Base-by-base conservation (phyloP, 2,888 invertebrate species). In the Hirtodrosophila alboralis region DNA sequence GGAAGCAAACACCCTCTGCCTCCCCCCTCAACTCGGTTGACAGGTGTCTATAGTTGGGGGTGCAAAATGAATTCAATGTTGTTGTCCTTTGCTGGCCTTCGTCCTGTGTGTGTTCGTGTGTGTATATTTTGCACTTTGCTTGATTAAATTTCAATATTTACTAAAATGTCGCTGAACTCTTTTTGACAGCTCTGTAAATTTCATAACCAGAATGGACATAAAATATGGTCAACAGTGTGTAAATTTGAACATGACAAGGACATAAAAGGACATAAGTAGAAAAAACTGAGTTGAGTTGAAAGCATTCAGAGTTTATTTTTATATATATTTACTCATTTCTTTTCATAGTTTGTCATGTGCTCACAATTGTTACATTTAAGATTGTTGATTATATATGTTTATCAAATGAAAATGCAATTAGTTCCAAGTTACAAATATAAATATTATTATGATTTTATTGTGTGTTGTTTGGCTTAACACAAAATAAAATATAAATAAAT, bases 131-230 rank as follows among this genome's bases (percentile, higher is more conserved):
- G 86, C 83, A 86, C 83, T 84, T 86, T 84, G 73, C 86, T 84
- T 84, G 86, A 84, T 84, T 84, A 86, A 86, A 84, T 84, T 86
- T 84, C 83, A 86, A 86, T 84, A 86, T 86, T 84, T 84, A 86
- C 86, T 84, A 86, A 84, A 84, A 86, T 84, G 83, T 86, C 83
- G 86, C 78, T 84, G 86, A 83, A 83, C 81, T 83, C 81, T 86
- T 83, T 86, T 69, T 86, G 81, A 83, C 81, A 86, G 84, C 86
- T 84, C 81, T 84, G 81, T 80, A 83, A 83, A 83, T 86, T 83
- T 80, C 81, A 83, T 83, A 83, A 84, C 80, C 81, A 70, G 81
- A 77, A 80, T 68, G 84, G 68, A 80, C 86, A 80, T 81, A 83
- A 79, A 80, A 80, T 84, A 80, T 85, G 79, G 79, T 83, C 85